phyloP scores from a whole-genome alignment of 2,113 vertebrate species.

The Indicator indicator region DNA sequence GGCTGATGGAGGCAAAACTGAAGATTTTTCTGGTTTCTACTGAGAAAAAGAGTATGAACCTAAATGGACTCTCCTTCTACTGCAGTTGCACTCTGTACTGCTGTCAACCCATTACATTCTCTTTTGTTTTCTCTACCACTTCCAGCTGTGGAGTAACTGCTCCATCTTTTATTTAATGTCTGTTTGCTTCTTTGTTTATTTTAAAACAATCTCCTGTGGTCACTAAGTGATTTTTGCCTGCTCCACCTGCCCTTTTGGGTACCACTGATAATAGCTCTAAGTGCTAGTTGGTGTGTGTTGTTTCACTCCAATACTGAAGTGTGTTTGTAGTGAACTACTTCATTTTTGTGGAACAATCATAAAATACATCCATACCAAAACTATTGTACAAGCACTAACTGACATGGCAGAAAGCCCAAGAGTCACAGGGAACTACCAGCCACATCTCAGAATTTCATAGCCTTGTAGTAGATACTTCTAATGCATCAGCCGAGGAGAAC shows the following conservation, averaged over 20 bases:
- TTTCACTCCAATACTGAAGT: background rate
- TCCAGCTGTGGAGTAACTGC: background rate
- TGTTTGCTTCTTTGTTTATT: too few species aligned
- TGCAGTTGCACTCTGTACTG: background rate
- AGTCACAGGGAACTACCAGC: background rate
- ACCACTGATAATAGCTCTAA: background rate
- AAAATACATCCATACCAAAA: background rate
- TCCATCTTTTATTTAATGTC: background rate
- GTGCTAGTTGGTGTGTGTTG: background rate
- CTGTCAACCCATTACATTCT: background rate
- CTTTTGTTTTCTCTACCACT: background rate
- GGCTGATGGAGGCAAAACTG: background rate
- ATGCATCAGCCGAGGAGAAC: background rate
- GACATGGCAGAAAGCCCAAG: background rate
- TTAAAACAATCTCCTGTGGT: background rate
- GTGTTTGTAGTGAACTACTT: background rate
- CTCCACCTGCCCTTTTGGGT: background rate
- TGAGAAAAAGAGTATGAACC: background rate
- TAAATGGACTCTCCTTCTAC: background rate
- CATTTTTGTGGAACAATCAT: background rate
- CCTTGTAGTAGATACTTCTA: background rate
- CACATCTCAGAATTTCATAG: background rate
- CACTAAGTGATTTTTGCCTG: background rate
- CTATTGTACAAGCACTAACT: background rate
- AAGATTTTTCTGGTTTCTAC: background rate